phyloP scores from a whole-genome alignment of 2,113 vertebrate genomes.

The Apteryx mantelli region DNA sequence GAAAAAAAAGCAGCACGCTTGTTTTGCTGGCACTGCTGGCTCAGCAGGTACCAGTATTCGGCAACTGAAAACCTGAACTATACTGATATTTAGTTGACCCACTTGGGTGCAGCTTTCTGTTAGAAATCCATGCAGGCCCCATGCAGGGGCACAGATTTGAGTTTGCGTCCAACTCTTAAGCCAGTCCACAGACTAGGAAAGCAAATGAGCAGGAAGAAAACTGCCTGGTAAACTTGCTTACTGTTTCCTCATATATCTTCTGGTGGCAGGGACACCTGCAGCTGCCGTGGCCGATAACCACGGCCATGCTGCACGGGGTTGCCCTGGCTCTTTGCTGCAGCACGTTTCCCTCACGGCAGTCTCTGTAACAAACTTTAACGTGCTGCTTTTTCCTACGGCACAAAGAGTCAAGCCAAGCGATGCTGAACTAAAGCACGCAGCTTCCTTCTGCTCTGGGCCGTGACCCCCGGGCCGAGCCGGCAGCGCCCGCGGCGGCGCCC shows the following conservation, averaged over 20 bases:
- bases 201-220: background rate
- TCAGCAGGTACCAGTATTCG: background rate
- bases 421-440: background rate
- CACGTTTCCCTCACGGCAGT: background rate
- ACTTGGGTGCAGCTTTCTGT: accelerated
- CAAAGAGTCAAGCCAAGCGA: background rate
- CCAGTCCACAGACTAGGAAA: no score
- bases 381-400: background rate
- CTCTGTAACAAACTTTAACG: background rate
- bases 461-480: no score
- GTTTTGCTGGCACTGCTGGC: background rate
- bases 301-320: no score
- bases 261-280: background rate
- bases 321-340: no score
- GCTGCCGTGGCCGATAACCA: background rate
- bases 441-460: no score
- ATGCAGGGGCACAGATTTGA: background rate
- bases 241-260: background rate
- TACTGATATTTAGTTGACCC: no score
- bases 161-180: no score
- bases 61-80: background rate
- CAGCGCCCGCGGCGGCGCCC: no score
- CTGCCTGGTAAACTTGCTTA: background rate
- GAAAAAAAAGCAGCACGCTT: background rate
- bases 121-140: background rate